Evolutionary conservation across 2,888 invertebrate genomes (phyloP), one percentile per base, ranked within the genome.

Genomic region (Alentia gelatinosa): DNA sequence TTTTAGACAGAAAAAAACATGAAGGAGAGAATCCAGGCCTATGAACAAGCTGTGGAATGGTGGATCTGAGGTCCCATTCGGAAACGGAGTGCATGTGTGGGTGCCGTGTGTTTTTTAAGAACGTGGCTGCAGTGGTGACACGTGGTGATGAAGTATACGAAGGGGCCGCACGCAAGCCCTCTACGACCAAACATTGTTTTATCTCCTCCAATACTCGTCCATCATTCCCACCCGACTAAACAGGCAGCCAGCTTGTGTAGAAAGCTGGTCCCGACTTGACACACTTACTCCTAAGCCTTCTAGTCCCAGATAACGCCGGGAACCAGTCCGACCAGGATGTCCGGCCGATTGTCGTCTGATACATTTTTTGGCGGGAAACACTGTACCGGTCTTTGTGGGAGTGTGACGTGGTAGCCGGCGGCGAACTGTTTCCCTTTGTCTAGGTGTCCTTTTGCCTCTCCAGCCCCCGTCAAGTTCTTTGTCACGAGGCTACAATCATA

Each of bases 331-430:
- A 68, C 68, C 68, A 68, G 68, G 68, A 68, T 68, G 68, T 68
- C 47, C 47, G 47, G 68, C 68, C 68, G 33, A 68, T 30, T 68
- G 68, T 68, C 68, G 68, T 26, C 68, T 68, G 68, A 68, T n/a
- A n/a, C n/a, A n/a, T 30, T 68, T 68, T 68, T 68, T 26, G 68
- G 68, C 68, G 68, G 68, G 68, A 68, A 68, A 68, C 12, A 68
- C 12, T 30, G 68, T 1, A 9, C 30, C 68, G 68, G n/a, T 26
- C 68, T 68, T 68, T 68, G 68, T 68, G 30, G n/a, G 68, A 30
- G 26, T 68, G 68, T 68, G 30, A 68, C 1, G 68, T 9, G 30
- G n/a, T n/a, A n/a, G n/a, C n/a, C n/a, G n/a, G n/a, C n/a, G n/a
- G n/a, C n/a, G n/a, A n/a, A n/a, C n/a, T n/a, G n/a, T n/a, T n/a